Conservation (phyloP, 2,797 vertebrate species). For the Platyrinchus mystaceus region DNA sequence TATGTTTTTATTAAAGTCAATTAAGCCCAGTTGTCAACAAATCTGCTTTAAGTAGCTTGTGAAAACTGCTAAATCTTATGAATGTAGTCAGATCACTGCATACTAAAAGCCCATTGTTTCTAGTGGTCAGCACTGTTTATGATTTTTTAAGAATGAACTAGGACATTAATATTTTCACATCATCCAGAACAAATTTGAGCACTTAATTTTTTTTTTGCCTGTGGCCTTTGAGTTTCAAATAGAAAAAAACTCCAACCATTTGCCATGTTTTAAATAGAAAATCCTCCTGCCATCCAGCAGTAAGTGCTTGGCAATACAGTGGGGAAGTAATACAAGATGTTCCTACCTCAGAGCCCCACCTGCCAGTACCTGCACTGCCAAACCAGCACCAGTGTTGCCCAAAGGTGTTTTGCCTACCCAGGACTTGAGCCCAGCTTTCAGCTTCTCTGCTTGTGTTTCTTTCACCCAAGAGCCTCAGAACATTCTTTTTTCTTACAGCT, state of each 20-base stretch:
- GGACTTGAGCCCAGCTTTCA: background rate
- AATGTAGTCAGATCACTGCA: background rate
- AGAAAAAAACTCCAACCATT: background rate
- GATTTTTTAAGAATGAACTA: background rate
- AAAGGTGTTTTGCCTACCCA: background rate
- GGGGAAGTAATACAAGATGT: background rate
- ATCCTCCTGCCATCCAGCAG: background rate
- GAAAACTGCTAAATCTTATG: background rate
- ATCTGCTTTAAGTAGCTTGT: background rate
- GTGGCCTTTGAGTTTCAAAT: background rate
- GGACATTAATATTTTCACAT: background rate
- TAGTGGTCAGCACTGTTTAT: background rate
- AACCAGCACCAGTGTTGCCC: background rate
- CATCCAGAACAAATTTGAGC: background rate
- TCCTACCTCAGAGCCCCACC: background rate
- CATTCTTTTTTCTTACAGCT: background rate
- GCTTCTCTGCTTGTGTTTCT: background rate
- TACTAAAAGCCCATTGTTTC: background rate
- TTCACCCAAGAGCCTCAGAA: background rate
- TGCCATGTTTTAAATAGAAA: background rate
- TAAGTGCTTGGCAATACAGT: fast-evolving
- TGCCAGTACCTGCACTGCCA: background rate
- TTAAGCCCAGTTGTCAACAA: background rate
- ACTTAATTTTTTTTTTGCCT: background rate
- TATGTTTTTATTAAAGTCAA: background rate